A percentile compares a stretch with the other conserved stretches of the same genome.
Conservation (phyloP, 2,888 invertebrate species). For the Trichopria drosophilae region DNA sequence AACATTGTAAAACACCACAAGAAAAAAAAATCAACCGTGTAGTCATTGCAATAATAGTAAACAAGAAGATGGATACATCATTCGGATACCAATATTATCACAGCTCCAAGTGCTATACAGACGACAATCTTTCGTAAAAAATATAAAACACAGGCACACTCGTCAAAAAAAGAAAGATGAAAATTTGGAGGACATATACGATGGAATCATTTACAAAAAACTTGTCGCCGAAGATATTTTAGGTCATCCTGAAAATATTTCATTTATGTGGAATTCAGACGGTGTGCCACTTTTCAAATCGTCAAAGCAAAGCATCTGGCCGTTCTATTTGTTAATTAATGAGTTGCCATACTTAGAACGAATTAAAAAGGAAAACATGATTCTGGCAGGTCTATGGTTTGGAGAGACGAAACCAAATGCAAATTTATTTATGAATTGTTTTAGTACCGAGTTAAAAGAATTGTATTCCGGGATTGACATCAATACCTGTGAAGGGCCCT, state of each 20-base stretch:
- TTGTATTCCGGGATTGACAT: constrained; percentile 16
- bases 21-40: no score
- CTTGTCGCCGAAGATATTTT: constrained; percentile 19
- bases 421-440: constrained; percentile 18
- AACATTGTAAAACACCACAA: no score
- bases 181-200: no score
- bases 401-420: constrained; percentile 29
- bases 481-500: neutral
- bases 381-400: constrained; percentile 34
- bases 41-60: no score
- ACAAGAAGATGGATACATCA: no score
- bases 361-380: constrained; percentile 27
- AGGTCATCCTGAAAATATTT: constrained; percentile 24
- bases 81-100: no score
- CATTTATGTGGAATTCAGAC: constrained; percentile 37
- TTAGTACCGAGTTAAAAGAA: constrained; percentile 4
- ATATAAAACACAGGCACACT: no score
- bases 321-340: constrained; percentile 33
- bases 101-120: no score
- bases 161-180: no score
- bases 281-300: constrained; percentile 36
- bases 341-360: constrained; percentile 29
- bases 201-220: constrained; percentile 4
- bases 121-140: no score
- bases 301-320: constrained; percentile 35